phyloP scores from a whole-genome alignment of 2,113 vertebrate species.

The Arizona elegans region DNA sequence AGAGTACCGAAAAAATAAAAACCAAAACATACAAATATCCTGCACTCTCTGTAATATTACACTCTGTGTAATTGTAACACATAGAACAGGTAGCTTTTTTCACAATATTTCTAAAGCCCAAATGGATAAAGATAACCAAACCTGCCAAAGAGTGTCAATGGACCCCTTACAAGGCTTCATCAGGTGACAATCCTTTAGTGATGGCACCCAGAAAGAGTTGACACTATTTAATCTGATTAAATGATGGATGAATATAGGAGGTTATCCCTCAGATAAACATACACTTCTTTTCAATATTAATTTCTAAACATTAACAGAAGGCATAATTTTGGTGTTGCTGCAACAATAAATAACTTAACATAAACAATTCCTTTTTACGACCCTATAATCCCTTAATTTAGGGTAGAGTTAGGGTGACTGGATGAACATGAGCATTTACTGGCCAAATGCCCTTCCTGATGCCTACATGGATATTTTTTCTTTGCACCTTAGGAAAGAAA shows the following conservation, averaged over 20 bases:
- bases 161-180: neutral
- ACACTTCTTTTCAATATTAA: neutral
- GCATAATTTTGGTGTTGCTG: neutral
- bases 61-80: neutral
- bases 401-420: neutral
- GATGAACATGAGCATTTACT: neutral
- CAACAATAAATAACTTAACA: neutral
- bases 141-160: neutral
- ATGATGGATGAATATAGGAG: neutral
- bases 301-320: neutral
- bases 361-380: neutral
- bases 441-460: neutral
- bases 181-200: neutral
- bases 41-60: neutral
- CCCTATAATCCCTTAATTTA: neutral
- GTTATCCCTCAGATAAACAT: neutral
- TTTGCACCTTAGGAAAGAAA: neutral
- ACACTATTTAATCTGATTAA: neutral
- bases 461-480: neutral
- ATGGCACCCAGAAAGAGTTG: neutral
- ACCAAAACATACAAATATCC: neutral
- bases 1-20: neutral
- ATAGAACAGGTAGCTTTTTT: neutral
- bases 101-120: neutral
- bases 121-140: neutral